Conservation (phyloP, 2,797 vertebrate species). For the Meda fulgida region DNA sequence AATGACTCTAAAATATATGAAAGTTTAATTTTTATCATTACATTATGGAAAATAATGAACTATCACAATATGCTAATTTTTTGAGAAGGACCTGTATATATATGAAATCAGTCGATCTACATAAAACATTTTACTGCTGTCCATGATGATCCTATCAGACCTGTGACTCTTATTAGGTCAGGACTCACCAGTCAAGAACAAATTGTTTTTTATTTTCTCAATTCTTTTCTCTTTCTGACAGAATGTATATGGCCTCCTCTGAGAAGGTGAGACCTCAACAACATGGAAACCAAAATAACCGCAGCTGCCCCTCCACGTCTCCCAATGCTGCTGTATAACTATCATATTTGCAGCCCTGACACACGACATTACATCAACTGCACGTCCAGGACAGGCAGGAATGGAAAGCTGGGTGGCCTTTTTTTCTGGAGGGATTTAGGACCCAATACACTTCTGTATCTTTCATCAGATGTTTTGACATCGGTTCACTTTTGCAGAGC, state of each 20-base stretch:
- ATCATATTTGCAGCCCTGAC: conserved; percentile 45
- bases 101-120: too few species aligned
- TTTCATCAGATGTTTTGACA: conserved; percentile 63
- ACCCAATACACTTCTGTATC: conserved; percentile 60
- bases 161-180: neutral
- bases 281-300: conserved; percentile 74
- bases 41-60: too few species aligned
- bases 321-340: conserved; percentile 54
- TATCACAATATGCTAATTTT: too few species aligned
- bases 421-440: conserved; percentile 50
- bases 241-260: conserved; percentile 57
- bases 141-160: neutral
- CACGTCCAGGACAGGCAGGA: conserved; percentile 32
- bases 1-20: too few species aligned
- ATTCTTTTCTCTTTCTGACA: conserved; percentile 35
- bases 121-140: too few species aligned
- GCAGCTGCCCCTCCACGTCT: conserved; percentile 74
- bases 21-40: too few species aligned
- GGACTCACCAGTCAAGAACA: neutral
- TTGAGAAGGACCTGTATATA: too few species aligned
- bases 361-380: conserved; percentile 56
- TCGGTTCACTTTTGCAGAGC: conserved; percentile 61
- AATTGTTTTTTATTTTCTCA: neutral
- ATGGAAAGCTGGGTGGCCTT: conserved; percentile 66
- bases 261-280: conserved; percentile 63